Percentiles rank a stretch among this genome's conserved stretches.
Evolutionary conservation across 2,113 vertebrate genomes (phyloP).

Genomic region (Alaudala cheleensis): DNA sequence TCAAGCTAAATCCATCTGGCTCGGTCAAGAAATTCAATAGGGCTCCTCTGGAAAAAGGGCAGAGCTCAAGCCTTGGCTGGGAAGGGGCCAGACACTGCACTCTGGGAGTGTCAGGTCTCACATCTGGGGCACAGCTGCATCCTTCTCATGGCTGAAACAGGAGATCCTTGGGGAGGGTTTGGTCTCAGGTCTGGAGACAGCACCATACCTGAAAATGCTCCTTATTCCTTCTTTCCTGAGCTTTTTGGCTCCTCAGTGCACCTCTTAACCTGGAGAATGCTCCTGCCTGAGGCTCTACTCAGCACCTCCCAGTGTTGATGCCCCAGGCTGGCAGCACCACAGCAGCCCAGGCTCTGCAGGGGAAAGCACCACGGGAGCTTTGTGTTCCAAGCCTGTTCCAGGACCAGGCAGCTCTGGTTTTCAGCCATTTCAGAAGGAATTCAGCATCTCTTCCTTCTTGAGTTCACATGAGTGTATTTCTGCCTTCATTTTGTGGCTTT

Average conservation of each 20-base stretch:
- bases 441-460: too few species aligned
- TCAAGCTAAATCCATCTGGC: too few species aligned
- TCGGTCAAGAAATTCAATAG: too few species aligned
- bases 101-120: not conserved
- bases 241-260: not conserved
- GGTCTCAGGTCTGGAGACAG: not conserved
- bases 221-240: not conserved
- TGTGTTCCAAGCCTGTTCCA: not conserved
- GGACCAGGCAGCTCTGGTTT: accelerated
- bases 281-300: too few species aligned
- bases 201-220: not conserved
- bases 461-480: too few species aligned
- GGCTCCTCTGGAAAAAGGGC: not conserved
- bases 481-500: not conserved
- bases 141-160: not conserved
- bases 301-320: not conserved
- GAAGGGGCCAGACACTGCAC: too few species aligned
- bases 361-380: accelerated
- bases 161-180: not conserved
- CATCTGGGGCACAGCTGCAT: accelerated
- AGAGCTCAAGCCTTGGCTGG: not conserved
- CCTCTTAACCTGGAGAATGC: too few species aligned
- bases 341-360: not conserved
- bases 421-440: too few species aligned
- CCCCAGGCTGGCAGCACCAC: not conserved